These are phyloP conservation scores for Nothoprocta perdicaria DNA, from an alignment of 2,113 vertebrate genomes.

Conservation along the genomic window DNA sequence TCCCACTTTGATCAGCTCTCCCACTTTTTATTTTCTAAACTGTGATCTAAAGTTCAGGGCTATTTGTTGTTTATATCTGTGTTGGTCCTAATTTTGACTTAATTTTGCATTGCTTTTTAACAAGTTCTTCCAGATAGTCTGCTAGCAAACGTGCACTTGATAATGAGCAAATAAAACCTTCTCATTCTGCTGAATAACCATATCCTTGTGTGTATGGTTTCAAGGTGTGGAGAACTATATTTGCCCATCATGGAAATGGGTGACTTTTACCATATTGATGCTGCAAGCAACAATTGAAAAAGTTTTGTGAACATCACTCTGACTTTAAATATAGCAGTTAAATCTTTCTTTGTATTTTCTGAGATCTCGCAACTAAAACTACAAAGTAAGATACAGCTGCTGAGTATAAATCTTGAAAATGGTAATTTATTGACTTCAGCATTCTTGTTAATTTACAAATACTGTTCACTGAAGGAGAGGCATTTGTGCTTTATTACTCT, in stretches of 20 bases:
- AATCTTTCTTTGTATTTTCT: conserved; percentile 12
- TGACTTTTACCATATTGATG: neutral
- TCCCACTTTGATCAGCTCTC: neutral
- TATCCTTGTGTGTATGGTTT: neutral
- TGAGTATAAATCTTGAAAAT: conserved; percentile 19
- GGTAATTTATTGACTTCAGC: conserved; percentile 40
- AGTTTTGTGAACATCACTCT: neutral
- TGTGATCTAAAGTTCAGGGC: neutral
- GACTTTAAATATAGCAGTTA: neutral
- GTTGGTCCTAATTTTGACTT: neutral
- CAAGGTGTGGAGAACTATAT: neutral
- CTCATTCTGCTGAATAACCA: neutral
- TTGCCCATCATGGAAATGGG: neutral
- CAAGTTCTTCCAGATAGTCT: neutral
- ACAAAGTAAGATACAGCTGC: neutral
- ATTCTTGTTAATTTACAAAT: conserved; percentile 39
- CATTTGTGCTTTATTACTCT: conserved; percentile 49
- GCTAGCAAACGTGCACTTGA: neutral
- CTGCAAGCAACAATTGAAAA: neutral
- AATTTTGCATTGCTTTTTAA: neutral
- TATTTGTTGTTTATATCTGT: neutral
- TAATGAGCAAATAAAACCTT: neutral
- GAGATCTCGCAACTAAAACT: conserved; percentile 21
- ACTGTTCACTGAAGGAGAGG: conserved; percentile 3
- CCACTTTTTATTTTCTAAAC: neutral